Conservation (phyloP, 2,888 invertebrate genomes). For the Acleris emargana region DNA sequence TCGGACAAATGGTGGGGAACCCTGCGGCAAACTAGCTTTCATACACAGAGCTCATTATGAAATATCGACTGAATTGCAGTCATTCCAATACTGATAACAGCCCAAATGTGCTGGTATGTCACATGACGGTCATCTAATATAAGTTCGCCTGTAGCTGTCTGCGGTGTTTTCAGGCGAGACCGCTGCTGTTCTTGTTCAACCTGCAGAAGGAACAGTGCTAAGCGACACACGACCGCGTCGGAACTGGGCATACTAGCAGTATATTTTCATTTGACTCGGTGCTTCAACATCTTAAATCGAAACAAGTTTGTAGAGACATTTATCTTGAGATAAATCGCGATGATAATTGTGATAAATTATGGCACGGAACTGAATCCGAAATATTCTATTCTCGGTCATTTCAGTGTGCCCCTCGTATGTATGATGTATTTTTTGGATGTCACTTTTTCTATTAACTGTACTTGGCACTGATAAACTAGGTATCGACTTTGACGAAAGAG, state of each 20-base stretch:
- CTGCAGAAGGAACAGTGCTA: slow-evolving; percentile 2
- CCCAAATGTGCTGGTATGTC: slow-evolving; percentile 4
- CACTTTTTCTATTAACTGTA: too few species aligned
- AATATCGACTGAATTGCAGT: slow-evolving; percentile 16
- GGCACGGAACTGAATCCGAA: slow-evolving; percentile 1
- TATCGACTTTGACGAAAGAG: slow-evolving; percentile 36
- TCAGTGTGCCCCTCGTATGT: slow-evolving; percentile 2
- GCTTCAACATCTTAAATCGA: slow-evolving; percentile 3
- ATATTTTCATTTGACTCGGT: slow-evolving; percentile 4
- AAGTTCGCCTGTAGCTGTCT: background rate
- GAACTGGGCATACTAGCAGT: slow-evolving; percentile 6
- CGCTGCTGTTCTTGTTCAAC: slow-evolving; percentile 9
- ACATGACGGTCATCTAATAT: background rate
- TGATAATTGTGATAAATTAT: slow-evolving; percentile 7
- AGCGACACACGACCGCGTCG: background rate
- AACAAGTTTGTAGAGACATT: slow-evolving; percentile 1
- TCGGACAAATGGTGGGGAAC: slow-evolving; percentile 23
- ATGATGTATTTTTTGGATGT: too few species aligned
- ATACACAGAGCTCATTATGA: slow-evolving; percentile 8
- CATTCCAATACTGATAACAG: background rate
- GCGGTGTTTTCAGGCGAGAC: slow-evolving; percentile 2
- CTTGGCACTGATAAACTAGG: too few species aligned
- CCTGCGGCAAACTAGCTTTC: slow-evolving; percentile 17
- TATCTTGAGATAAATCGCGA: slow-evolving; percentile 4
- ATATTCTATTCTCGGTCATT: slow-evolving; percentile 5